phyloP scores from a whole-genome alignment of 2,113 vertebrate species.

The Rhinichthys klamathensis region DNA sequence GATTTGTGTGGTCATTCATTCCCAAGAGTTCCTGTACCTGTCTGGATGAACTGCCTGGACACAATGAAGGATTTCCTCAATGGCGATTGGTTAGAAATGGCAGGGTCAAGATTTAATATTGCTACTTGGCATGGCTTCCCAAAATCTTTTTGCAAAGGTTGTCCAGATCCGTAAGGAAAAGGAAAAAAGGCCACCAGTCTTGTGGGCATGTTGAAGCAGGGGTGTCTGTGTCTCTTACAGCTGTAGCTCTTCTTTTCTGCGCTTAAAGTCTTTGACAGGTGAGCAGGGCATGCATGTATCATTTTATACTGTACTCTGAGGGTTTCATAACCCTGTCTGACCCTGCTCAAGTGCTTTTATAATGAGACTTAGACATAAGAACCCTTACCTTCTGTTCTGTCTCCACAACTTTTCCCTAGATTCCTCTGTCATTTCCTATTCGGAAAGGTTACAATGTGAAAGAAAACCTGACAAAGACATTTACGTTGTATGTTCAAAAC shows the following conservation, averaged over 20 bases:
- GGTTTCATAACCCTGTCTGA: conserved; percentile 7
- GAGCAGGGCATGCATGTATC: conserved; percentile 2
- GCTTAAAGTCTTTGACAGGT: conserved; percentile 9
- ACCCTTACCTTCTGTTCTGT: background rate
- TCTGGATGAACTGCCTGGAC: background rate
- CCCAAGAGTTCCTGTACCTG: background rate
- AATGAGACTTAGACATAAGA: conserved; percentile 31
- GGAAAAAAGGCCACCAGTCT: conserved; percentile 4
- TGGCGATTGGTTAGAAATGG: conserved; percentile 12
- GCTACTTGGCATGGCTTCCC: background rate
- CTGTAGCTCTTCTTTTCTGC: background rate
- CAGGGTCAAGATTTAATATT: conserved; percentile 13
- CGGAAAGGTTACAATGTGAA: no score
- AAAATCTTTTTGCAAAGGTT: conserved; percentile 28
- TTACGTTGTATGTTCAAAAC: no score
- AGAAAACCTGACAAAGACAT: no score
- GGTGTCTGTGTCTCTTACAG: background rate
- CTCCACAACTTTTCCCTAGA: background rate
- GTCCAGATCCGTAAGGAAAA: conserved; percentile 13
- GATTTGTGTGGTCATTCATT: conserved; percentile 7
- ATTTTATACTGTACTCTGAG: conserved; percentile 18
- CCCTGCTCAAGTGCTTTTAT: conserved; percentile 27
- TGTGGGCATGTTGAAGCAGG: background rate
- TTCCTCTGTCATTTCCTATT: conserved; percentile 9
- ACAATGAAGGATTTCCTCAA: background rate